Evolutionary conservation across 2,888 invertebrate species (phyloP).

Genomic region (Patella depressa): DNA sequence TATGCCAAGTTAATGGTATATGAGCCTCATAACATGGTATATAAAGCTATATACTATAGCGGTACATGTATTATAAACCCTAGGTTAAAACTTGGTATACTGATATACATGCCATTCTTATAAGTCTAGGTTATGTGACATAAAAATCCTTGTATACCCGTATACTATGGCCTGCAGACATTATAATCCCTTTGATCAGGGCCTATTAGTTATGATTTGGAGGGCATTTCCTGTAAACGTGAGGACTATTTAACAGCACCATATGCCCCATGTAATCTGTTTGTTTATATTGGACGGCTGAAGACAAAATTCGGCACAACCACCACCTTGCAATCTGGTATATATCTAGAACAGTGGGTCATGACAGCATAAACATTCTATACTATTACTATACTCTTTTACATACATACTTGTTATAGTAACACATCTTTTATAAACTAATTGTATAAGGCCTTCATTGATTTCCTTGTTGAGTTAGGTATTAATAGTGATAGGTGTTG

Average conservation of each 20-base stretch:
- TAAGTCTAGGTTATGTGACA: not conserved
- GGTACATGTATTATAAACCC: too few relatives aligned
- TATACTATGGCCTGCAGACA: not conserved
- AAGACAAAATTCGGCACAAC: not conserved
- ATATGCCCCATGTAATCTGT: slow-evolving; percentile 7
- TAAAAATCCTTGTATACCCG: not conserved
- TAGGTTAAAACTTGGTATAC: too few relatives aligned
- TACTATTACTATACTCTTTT: too few relatives aligned
- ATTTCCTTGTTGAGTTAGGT: too few relatives aligned
- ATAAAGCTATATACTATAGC: too few relatives aligned
- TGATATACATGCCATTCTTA: too few relatives aligned
- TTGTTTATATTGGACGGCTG: slow-evolving; percentile 1
- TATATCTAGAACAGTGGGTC: slow-evolving; percentile 3
- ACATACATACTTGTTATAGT: too few relatives aligned
- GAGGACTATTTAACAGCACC: not conserved
- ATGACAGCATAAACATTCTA: not conserved
- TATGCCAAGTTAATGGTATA: too few relatives aligned
- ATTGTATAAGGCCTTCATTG: too few relatives aligned
- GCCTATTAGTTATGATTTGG: slow-evolving; percentile 2
- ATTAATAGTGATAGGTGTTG: too few relatives aligned
- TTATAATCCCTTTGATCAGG: not conserved
- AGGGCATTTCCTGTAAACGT: not conserved
- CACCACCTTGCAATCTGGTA: not conserved
- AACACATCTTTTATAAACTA: too few relatives aligned
- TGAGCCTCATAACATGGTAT: too few relatives aligned